Percentiles rank a stretch among this genome's conserved stretches.
Evolutionary conservation across 2,797 vertebrate genomes (phyloP).

Genomic region (Hephaestus fuliginosus): DNA sequence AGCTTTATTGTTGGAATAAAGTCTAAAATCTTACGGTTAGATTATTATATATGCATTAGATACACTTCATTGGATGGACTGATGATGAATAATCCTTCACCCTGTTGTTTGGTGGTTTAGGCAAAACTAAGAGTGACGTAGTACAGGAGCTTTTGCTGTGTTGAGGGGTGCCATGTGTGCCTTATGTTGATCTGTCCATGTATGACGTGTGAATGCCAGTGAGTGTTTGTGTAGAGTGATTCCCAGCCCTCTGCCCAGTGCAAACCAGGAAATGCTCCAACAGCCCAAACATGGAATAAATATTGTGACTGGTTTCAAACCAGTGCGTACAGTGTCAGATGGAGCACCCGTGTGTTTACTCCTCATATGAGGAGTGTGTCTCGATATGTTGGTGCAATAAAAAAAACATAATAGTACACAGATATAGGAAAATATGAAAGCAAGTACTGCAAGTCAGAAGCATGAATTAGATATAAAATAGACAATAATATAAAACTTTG

Average conservation of each 20-base stretch:
- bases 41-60: too few species aligned
- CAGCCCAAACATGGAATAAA: background rate
- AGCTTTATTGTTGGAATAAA: background rate
- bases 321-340: background rate
- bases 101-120: background rate
- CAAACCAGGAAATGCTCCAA: background rate
- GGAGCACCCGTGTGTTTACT: background rate
- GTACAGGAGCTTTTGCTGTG: background rate
- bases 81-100: background rate
- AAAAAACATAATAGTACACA: too few species aligned
- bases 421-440: too few species aligned
- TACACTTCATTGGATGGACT: slow-evolving; percentile 4
- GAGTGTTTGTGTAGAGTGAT: background rate
- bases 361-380: too few species aligned
- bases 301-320: background rate
- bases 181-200: background rate
- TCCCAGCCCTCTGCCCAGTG: background rate
- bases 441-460: too few species aligned
- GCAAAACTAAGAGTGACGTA: background rate
- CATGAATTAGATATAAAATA: too few species aligned
- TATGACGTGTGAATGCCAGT: background rate
- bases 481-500: background rate
- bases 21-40: background rate
- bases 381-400: too few species aligned
- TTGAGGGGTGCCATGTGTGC: background rate